These are phyloP conservation scores for Carollia perspicillata DNA, from an alignment of 2,113 vertebrate genomes.

Conservation along the genomic window DNA sequence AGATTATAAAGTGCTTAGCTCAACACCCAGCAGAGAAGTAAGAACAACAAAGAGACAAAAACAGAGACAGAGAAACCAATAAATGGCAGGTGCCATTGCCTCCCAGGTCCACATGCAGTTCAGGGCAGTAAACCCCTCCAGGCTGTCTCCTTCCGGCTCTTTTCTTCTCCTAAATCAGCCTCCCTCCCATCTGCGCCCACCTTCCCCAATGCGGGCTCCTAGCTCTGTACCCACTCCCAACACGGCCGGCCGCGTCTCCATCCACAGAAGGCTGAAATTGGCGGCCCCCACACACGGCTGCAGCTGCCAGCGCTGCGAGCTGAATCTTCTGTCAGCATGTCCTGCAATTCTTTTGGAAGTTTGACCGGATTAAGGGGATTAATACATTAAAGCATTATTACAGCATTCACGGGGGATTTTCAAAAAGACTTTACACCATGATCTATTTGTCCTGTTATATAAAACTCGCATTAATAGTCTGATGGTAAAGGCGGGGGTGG, in stretches of 20 bases:
- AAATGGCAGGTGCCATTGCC: fast-evolving
- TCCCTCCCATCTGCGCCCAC: neutral
- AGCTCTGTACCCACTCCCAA: neutral
- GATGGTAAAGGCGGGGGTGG: conserved; percentile 51
- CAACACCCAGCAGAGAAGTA: neutral
- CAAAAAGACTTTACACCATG: conserved; percentile 82
- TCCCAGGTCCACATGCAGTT: neutral
- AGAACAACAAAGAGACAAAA: neutral
- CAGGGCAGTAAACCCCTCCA: neutral
- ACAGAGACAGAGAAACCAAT: neutral
- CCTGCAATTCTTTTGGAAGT: conserved; percentile 80
- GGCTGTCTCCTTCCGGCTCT: neutral
- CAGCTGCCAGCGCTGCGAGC: conserved; percentile 46
- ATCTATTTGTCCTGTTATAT: conserved; percentile 85
- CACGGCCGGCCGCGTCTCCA: neutral
- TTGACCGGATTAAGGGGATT: conserved; percentile 85
- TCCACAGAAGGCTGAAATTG: conserved; percentile 56
- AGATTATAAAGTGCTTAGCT: neutral
- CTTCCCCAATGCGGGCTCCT: neutral
- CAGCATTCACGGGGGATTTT: conserved; percentile 83
- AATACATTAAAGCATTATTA: conserved; percentile 85
- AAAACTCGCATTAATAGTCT: conserved; percentile 79
- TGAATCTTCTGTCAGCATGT: conserved; percentile 74
- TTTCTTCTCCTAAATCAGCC: neutral
- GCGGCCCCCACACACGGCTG: neutral